phyloP scores from a whole-genome alignment of 2,797 vertebrate genomes.

The Stomatorhinus walkeri region DNA sequence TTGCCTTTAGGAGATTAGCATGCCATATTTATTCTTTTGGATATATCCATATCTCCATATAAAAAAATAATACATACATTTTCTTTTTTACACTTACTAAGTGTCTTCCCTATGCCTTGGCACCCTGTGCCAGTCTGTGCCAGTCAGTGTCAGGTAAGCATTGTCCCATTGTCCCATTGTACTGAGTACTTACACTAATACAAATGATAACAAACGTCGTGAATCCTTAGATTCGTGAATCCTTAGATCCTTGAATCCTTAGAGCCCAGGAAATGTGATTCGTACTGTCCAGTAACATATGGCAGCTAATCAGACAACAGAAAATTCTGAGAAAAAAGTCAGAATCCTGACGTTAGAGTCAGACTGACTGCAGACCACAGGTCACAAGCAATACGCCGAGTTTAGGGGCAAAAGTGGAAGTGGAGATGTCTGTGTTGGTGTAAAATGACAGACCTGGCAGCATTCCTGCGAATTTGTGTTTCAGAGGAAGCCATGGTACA shows the following conservation, averaged over 20 bases:
- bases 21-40: neutral
- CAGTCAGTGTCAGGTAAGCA: neutral
- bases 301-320: neutral
- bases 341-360: too few relatives aligned
- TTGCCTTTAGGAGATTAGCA: neutral
- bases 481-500: neutral
- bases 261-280: neutral
- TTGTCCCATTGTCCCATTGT: too few relatives aligned
- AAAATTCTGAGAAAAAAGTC: too few relatives aligned
- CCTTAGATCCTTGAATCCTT: neutral
- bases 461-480: neutral
- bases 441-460: neutral
- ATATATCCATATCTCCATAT: neutral
- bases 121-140: neutral
- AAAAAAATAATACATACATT: neutral
- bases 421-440: neutral
- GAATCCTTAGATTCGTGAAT: neutral
- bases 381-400: neutral
- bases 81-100: neutral
- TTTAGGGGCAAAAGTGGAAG: neutral
- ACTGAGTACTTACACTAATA: neutral
- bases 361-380: neutral
- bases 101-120: neutral
- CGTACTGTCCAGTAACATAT: neutral
- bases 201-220: neutral